A percentile compares a stretch with the other conserved stretches of the same genome.
phyloP scores from a whole-genome alignment of 2,113 vertebrate species.

The Pollimyrus isidori region DNA sequence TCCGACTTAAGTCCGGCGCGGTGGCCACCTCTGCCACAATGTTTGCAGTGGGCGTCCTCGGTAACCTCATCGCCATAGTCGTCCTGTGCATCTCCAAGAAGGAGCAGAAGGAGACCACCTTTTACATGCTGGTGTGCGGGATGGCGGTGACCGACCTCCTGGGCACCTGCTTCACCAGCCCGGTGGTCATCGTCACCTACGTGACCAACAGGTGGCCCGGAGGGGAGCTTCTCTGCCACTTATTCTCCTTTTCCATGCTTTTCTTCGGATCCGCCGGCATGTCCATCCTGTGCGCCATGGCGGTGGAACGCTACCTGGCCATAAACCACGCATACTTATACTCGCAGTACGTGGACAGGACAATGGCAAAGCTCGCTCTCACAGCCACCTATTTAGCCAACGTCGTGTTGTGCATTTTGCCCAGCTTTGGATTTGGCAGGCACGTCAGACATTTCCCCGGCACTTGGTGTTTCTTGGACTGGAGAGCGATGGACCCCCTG shows the following conservation, averaged over 20 bases:
- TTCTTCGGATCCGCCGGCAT: slow-evolving; percentile 69
- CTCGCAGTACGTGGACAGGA: slow-evolving; percentile 60
- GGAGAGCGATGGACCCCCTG: slow-evolving; percentile 54
- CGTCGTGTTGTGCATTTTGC: slow-evolving; percentile 58
- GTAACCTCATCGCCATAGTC: slow-evolving; percentile 66
- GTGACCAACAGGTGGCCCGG: slow-evolving; percentile 61
- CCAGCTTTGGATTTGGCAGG: slow-evolving; percentile 63
- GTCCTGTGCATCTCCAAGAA: slow-evolving; percentile 65
- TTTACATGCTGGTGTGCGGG: slow-evolving; percentile 68
- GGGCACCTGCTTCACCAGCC: slow-evolving; percentile 70
- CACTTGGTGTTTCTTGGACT: slow-evolving; percentile 69
- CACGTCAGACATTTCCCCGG: slow-evolving; percentile 61
- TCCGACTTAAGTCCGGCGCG: slow-evolving; percentile 55
- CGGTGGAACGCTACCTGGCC: slow-evolving; percentile 67
- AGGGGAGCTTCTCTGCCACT: slow-evolving; percentile 60
- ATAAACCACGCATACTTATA: slow-evolving; percentile 71
- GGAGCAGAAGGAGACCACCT: slow-evolving; percentile 69
- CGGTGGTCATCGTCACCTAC: slow-evolving; percentile 69
- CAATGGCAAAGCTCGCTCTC: slow-evolving; percentile 58
- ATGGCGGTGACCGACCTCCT: slow-evolving; percentile 70
- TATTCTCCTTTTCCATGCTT: slow-evolving; percentile 73
- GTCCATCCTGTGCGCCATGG: slow-evolving; percentile 70
- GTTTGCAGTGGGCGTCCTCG: slow-evolving; percentile 65
- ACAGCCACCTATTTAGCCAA: slow-evolving; percentile 55
- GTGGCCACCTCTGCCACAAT: slow-evolving; percentile 62